Evolutionary conservation across 2,113 vertebrate genomes (phyloP), one percentile per base, ranked within the genome.

Genomic region (Petrocephalus microphthalmus): DNA sequence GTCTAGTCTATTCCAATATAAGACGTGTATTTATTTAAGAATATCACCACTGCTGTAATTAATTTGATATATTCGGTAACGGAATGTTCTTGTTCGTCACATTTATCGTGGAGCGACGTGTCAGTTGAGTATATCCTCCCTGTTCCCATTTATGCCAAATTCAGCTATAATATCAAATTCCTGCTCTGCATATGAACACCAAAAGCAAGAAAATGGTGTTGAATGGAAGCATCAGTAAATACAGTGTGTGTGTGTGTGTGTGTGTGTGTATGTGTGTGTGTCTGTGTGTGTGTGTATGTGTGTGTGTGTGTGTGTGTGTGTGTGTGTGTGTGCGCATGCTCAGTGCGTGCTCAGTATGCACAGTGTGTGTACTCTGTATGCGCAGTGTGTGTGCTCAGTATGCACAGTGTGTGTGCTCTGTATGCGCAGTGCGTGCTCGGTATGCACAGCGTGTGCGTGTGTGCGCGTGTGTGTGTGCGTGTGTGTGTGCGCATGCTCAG

Each of bases 1-100:
- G 60, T 93, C 91, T 87, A 89, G 91, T 87, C 87, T 88, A 87
- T 91, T 90, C 88, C 91, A 92, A 92, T 93, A 92, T 91, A 71
- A 92, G 86, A 89, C 25, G 83, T 92, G 83, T 92, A 89, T 92
- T 93, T 91, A 91, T 93, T 92, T 93, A 81, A 74, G 84, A 15
- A 49, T 89, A 51, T 88, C 89, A 47, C 78, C 85, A 64, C 84
- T 90, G 47, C 86, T 87, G 87, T 91, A 60, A 83, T 83, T 88
- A 29, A 88, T 88, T 84, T 84, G 42, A 25, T 88, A 17, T 67
- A 52, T 51, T 78, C 11, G 54, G 67, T 19, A 37, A 29, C 22
- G 20, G 19, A n/a, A 78, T 52, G 49, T 89, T 53, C 78, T 51
- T 49, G 22, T 53, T 25, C 2, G 81, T 87, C 53, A 85, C 81